These are phyloP conservation scores for Andrena haemorrhoa DNA, from an alignment of 2,888 invertebrate species.

Conservation along the genomic window DNA sequence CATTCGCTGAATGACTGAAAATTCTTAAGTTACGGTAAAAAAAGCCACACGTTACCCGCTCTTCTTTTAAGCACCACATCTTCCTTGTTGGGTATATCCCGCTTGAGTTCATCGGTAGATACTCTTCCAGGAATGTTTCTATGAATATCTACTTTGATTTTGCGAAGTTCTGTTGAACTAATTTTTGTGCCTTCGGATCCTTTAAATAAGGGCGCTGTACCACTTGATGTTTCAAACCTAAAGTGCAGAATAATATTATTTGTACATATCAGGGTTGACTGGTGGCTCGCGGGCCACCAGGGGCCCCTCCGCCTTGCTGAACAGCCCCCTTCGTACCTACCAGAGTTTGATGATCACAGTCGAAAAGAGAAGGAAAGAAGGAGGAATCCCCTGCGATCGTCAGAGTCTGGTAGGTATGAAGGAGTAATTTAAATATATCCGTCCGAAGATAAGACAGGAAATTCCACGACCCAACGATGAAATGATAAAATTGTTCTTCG, in stretches of 20 bases:
- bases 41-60: constrained; percentile 73
- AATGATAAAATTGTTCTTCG: no score
- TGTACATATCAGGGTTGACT: no score
- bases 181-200: constrained; percentile 40
- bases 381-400: no score
- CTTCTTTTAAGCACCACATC: constrained; percentile 75
- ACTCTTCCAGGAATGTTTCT: constrained; percentile 66
- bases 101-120: constrained; percentile 59
- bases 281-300: no score
- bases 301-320: no score
- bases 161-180: constrained; percentile 60
- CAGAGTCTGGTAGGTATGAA: no score
- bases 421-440: no score
- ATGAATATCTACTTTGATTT: constrained; percentile 74
- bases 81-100: constrained; percentile 75
- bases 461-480: no score
- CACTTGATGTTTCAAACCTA: constrained; percentile 68
- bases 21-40: constrained; percentile 12
- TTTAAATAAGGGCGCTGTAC: constrained; percentile 69
- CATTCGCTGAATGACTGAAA: constrained; percentile 29
- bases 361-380: no score
- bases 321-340: no score
- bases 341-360: no score
- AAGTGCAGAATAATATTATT: neutral
- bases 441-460: no score